Conservation (phyloP, 1,140 invertebrate species). For the Coenobita brevimanus region DNA sequence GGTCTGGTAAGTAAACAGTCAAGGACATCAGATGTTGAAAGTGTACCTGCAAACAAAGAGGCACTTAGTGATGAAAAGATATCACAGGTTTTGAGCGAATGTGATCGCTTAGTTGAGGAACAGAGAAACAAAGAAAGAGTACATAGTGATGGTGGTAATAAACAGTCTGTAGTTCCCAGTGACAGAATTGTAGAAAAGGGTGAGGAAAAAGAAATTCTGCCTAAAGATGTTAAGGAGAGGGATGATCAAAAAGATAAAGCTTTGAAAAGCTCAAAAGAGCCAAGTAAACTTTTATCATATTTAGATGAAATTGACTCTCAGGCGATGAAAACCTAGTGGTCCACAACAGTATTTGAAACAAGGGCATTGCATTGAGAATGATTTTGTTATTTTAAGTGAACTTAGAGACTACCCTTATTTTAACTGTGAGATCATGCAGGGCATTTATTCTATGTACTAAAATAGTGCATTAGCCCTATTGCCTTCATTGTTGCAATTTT, state of each 20-base stretch:
- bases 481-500: no score
- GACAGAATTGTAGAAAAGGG: neutral
- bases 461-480: no score
- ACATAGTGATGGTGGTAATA: no score
- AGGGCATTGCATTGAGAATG: no score
- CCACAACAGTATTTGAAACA: no score
- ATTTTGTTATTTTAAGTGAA: no score
- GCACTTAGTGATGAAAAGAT: conserved; percentile 46
- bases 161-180: neutral
- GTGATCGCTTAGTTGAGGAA: conserved; percentile 49
- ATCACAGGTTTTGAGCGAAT: conserved; percentile 38
- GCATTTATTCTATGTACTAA: no score
- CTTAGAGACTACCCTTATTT: no score
- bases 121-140: conserved; percentile 9
- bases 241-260: neutral
- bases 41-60: neutral
- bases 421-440: no score
- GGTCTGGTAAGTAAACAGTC: neutral
- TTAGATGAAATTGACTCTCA: conserved; percentile 30
- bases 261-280: neutral
- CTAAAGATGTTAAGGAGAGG: neutral
- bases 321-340: no score
- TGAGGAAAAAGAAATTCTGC: neutral
- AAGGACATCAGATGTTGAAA: neutral
- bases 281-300: conserved; percentile 26